Evolutionary conservation across 2,113 vertebrate genomes (phyloP).

Genomic region (Saguinus imperator): DNA sequence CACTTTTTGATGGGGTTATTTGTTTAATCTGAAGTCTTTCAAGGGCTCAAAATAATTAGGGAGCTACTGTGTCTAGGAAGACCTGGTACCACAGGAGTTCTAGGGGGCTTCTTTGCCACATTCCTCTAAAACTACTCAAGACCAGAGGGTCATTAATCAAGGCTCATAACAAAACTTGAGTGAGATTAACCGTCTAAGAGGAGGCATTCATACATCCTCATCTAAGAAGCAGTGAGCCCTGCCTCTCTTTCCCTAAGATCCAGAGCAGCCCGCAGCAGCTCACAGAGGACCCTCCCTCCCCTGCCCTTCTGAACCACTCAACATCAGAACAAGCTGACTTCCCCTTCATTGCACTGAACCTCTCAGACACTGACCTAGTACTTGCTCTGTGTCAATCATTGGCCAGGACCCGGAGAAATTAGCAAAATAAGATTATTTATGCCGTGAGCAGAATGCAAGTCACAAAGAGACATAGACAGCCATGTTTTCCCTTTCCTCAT

Average conservation of each 20-base stretch:
- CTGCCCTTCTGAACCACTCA: not conserved
- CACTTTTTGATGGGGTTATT: too few species aligned
- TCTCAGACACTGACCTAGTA: not conserved
- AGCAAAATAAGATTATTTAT: not conserved
- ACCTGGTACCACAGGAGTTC: not conserved
- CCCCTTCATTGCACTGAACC: not conserved
- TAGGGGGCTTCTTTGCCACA: not conserved
- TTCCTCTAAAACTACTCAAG: not conserved
- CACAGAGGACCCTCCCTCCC: too few species aligned
- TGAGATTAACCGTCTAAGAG: not conserved
- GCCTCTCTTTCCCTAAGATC: not conserved
- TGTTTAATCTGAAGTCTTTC: not conserved
- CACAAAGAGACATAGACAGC: not conserved
- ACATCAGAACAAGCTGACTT: not conserved
- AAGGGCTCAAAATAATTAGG: not conserved
- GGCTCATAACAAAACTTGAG: not conserved
- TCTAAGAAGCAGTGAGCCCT: not conserved
- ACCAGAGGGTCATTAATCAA: not conserved
- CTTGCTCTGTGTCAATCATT: not conserved
- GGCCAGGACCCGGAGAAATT: not conserved
- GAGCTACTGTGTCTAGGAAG: not conserved
- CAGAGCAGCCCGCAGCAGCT: not conserved
- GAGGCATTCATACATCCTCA: not conserved
- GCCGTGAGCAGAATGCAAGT: not conserved
- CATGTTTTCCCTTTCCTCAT: not conserved